Base-by-base conservation (phyloP, 2,797 vertebrate species). In the Ctenochaetus hawaiiensis region DNA sequence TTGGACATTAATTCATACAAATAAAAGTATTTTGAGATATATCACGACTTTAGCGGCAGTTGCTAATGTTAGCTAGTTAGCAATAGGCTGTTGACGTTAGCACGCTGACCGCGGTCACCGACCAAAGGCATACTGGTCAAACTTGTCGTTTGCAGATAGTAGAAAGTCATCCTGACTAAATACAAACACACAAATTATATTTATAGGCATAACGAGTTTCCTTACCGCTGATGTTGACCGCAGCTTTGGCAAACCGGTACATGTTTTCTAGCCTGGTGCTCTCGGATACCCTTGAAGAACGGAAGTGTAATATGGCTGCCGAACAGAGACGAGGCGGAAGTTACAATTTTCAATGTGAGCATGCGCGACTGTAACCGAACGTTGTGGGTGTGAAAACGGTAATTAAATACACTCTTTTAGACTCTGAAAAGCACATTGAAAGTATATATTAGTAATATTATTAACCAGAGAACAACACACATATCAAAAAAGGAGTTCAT, bases 261-360 rank as follows among this genome's bases (percentile, higher is more conserved):
- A 96, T 96, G 74, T 62, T 73, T 63, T 2, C 13, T 64, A 1
- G 16, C 4, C 51, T 49, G 4, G n/a, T 53, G 59, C 52, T 30
- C 79, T 76, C 77, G 34, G 78, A 83, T 95, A 95, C 95, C 95
- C 95, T 96, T 96, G 95, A 96, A 92, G 57, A 81, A 30, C 63
- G 41, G 76, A 89, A 84, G 57, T 48, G 48, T 14, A 90, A 94
- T 92, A 95, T 95, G 92, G 92, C 91, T 6, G 89, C 67, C 4
- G 52, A 41, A 74, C 75, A 77, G 52, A 79, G 0, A 37, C 72
- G 39, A 8, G 57, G 8, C 74, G 92, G 91, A 92, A 75, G 53
- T 77, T 2, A 72, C 43, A 65, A 10, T 0, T 0, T 0, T 4
- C 1, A 6, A 1, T 3, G 1, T 44, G 67, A 17, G 63, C 84